Conservation (phyloP, 2,888 invertebrate species). For the Chrysomela aeneicollis region DNA sequence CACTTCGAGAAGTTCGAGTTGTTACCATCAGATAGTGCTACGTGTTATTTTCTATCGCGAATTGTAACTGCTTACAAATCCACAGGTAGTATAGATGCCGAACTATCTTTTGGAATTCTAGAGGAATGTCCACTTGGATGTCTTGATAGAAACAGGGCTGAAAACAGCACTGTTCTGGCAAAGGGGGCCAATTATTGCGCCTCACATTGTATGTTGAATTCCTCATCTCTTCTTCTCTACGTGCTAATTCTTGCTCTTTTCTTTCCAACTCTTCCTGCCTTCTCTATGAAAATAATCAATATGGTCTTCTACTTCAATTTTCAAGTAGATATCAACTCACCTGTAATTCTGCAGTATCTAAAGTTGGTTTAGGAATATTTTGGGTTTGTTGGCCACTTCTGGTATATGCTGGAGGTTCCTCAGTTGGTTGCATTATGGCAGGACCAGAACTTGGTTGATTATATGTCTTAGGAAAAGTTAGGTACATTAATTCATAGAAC, state of each 20-base stretch:
- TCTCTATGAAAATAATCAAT: slow-evolving; percentile 64
- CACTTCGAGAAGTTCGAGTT: no score
- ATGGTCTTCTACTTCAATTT: slow-evolving; percentile 10
- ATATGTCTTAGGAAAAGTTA: slow-evolving; percentile 39
- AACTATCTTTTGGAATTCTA: slow-evolving; percentile 96
- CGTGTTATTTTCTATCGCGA: no score
- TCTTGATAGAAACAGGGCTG: slow-evolving; percentile 99
- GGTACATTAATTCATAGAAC: no score
- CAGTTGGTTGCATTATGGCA: slow-evolving; percentile 85
- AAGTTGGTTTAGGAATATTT: slow-evolving; percentile 60
- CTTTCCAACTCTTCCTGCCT: slow-evolving; percentile 90
- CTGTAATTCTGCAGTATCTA: slow-evolving; percentile 79
- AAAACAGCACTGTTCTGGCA: slow-evolving; percentile 91
- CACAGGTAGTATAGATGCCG: slow-evolving; percentile 94
- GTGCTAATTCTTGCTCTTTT: slow-evolving; percentile 88
- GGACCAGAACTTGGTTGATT: slow-evolving; percentile 68
- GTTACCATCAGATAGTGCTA: no score
- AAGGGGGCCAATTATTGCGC: slow-evolving; percentile 97
- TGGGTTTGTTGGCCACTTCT: slow-evolving; percentile 69
- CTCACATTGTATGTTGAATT: slow-evolving; percentile 70
- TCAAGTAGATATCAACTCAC: slow-evolving; percentile 59
- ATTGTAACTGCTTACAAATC: slow-evolving; percentile 80
- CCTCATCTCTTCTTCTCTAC: slow-evolving; percentile 86
- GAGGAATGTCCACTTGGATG: slow-evolving; percentile 97
- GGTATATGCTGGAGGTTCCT: slow-evolving; percentile 72